Conservation (phyloP, 1,140 invertebrate genomes). For the Pygmarrhopalites habei region DNA sequence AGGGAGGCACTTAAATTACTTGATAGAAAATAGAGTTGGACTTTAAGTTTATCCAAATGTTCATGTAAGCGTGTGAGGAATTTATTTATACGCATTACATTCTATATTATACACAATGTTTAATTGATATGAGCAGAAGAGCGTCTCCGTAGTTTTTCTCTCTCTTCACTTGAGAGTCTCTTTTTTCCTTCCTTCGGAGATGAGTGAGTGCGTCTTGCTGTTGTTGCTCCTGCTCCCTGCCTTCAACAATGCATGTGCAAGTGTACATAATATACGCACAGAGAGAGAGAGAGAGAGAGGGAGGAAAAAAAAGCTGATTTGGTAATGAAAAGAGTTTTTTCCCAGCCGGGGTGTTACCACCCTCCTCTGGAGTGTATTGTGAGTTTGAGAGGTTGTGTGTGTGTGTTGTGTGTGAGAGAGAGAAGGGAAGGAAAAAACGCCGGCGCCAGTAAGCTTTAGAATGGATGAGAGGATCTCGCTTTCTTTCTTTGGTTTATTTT, state of each 20-base stretch:
- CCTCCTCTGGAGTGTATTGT: slow-evolving; percentile 15
- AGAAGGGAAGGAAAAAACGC: slow-evolving; percentile 14
- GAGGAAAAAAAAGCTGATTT: slow-evolving; percentile 25
- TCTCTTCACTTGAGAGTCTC: too few relatives aligned
- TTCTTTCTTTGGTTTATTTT: slow-evolving; percentile 11
- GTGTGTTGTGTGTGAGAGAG: not conserved
- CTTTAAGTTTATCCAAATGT: slow-evolving; percentile 6
- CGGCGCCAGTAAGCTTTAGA: slow-evolving; percentile 35
- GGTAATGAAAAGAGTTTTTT: slow-evolving; percentile 39
- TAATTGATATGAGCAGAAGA: slow-evolving; percentile 7
- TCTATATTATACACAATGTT: not conserved
- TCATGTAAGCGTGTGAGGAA: slow-evolving; percentile 1
- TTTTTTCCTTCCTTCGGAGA: too few relatives aligned
- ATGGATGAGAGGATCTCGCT: slow-evolving; percentile 20
- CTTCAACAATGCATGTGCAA: too few relatives aligned
- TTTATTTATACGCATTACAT: slow-evolving; percentile 8
- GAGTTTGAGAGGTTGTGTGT: too few relatives aligned
- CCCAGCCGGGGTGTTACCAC: slow-evolving; percentile 24
- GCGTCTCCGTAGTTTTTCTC: too few relatives aligned
- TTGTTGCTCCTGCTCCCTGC: too few relatives aligned
- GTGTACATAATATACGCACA: not conserved
- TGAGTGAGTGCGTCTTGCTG: not conserved
- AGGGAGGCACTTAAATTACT: slow-evolving; percentile 11
- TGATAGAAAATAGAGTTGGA: not conserved
- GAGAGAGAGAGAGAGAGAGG: slow-evolving; percentile 12